Base-by-base conservation (phyloP, 2,113 vertebrate species). In the Melierax canorus region DNA sequence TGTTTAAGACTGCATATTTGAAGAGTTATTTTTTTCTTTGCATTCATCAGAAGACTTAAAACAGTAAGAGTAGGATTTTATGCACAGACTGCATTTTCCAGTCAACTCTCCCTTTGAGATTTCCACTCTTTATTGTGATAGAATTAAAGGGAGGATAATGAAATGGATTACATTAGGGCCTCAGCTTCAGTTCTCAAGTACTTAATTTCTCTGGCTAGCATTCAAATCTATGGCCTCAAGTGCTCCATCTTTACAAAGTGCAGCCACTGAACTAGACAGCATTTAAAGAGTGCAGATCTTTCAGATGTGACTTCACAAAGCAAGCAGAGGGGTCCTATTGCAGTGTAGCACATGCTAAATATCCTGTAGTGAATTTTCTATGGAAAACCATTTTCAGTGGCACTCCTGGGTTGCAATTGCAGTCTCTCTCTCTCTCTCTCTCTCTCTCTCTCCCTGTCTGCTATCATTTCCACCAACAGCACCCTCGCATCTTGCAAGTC, bases 181-280 rank as follows among this genome's bases (percentile, higher is more conserved):
- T 94, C 62, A 4, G 10, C n/a, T 92, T 80, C 76, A 32, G 16
- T 88, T 96, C 72, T 87, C 59, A 63, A 87, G 72, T 43, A 87
- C 77, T 85, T 95, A 96, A 91, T 95, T 74, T 87, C 73, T 73
- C 87, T 96, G 93, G 62, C 74, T 76, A 29, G 53, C 41, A 83
- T 92, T 95, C 92, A 95, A 84, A 87, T 87, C 73, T 59, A 36
- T 27, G 48, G 76, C 80, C 48, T 91, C n/a, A 75, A 92, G 60
- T 79, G 62, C 34, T 94, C 41, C 29, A 46, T 92, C 45, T 76
- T 91, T 88, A 58, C 45, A 68, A 78, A 85, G 53, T 29, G 15
- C 53, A 92, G 53, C 36, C 32, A 34, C 62, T 77, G 66, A 75
- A 51, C 18, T 68, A 58, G 43, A 19, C 17, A 53, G 64, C 38